Percentiles rank a stretch among this genome's conserved stretches.
Conservation (phyloP, 2,797 vertebrate species). For the Coccyzus lansbergi region DNA sequence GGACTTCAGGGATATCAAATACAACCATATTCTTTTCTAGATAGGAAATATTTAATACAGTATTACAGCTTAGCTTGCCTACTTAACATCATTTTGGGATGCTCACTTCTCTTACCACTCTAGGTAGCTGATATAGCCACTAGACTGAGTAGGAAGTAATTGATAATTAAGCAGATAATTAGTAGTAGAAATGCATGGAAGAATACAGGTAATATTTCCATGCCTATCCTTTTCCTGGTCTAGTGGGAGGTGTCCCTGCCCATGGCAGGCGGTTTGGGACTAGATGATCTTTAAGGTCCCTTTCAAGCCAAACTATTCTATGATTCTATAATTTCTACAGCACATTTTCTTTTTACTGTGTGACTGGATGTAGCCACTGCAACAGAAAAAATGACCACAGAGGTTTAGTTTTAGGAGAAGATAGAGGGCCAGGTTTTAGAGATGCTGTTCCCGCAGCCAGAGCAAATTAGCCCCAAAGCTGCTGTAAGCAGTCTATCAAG, state of each 20-base stretch:
- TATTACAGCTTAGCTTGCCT: not conserved
- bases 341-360: not conserved
- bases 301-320: too few species aligned
- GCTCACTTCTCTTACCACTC: not conserved
- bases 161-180: conserved; percentile 5
- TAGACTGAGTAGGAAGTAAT: not conserved
- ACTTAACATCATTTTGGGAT: conserved; percentile 4
- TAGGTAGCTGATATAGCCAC: not conserved
- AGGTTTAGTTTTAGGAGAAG: not conserved
- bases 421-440: not conserved
- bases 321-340: not conserved
- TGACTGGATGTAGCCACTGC: not conserved
- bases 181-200: not conserved
- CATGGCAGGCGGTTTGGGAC: too few species aligned
- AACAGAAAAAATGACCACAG: not conserved
- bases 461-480: conserved; percentile 18
- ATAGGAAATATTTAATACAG: conserved; percentile 5
- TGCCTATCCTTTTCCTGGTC: not conserved
- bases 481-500: conserved; percentile 1
- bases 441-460: not conserved
- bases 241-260: too few species aligned
- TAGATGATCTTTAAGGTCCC: too few species aligned
- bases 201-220: not conserved
- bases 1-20: conserved; percentile 28
- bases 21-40: not conserved